These are phyloP conservation scores for Melieria omissa DNA, from an alignment of 2,888 invertebrate species.

Conservation along the genomic window DNA sequence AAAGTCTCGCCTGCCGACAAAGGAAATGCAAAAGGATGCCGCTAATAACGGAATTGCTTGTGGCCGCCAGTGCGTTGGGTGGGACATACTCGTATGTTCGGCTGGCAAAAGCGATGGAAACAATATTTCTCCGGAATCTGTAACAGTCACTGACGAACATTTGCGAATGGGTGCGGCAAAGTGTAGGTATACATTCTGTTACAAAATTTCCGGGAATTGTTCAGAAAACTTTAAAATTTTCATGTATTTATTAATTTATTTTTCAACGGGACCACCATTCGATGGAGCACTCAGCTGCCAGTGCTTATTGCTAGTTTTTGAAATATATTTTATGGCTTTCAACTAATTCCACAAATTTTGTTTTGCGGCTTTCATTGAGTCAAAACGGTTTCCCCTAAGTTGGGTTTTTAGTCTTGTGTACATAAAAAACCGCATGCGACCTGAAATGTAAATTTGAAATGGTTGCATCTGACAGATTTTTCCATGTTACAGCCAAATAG, in stretches of 20 bases:
- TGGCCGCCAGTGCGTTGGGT: neutral
- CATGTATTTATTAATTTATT: no score
- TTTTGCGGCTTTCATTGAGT: neutral
- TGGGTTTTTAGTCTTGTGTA: no score
- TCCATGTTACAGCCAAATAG: no score
- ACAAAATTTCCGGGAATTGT: neutral
- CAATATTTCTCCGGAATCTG: neutral
- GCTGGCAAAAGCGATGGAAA: neutral
- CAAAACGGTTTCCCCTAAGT: neutral
- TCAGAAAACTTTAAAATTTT: no score
- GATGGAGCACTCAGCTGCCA: no score
- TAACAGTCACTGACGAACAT: neutral
- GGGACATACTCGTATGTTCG: neutral
- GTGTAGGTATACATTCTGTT: neutral
- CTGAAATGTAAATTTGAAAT: no score
- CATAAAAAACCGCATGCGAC: no score
- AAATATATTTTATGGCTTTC: neutral
- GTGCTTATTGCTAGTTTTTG: neutral
- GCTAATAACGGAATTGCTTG: constrained; percentile 34
- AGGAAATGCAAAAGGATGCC: constrained; percentile 11
- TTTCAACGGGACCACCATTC: no score
- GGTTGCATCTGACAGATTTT: no score
- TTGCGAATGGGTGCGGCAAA: neutral
- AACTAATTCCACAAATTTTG: no score
- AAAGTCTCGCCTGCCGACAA: neutral